Evolutionary conservation across 2,888 invertebrate genomes (phyloP), one percentile per base, ranked within the genome.

Genomic region (Macrosoma leucophasiata): DNA sequence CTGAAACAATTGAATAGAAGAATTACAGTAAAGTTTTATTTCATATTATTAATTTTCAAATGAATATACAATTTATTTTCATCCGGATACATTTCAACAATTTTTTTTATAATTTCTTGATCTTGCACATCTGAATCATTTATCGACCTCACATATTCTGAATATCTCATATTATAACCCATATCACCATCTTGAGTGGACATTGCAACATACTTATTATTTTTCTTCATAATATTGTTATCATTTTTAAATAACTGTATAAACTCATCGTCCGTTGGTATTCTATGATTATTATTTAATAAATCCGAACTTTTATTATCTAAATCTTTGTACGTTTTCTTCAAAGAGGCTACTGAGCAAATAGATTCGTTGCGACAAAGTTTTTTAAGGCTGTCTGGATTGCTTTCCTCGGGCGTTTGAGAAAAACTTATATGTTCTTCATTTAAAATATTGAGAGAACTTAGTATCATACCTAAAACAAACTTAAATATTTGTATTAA

Each of bases 241-340:
- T 29, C 43, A 35, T 15, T 29, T 29, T 50, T 43, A 37, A 78
- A 77, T 8, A 76, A 33, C n/a, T 60, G 52, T 1, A 59, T 18
- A 47, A 58, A 69, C 4, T 65, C 62, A 1, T 63, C 52, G 1
- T 50, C 56, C 12, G 33, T 32, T 0, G 68, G 70, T 55, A 71
- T 60, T 49, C 43, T 62, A 33, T 65, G 34, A 10, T 2, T 24
- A 9, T 1, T 9, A 15, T 18, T 21, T n/a, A n/a, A n/a, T n/a
- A n/a, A n/a, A 39, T 62, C 62, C 38, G 60, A 64, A 44, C 76
- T 77, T 29, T 66, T 64, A 3, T 39, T 35, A 23, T 81, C 81
- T 17, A 81, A 46, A 39, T 81, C 66, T 48, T 67, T 75, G 26
- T 76, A 81, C 0, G 61, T 63, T 39, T 70, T 72, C 24, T 52